Base-by-base conservation (phyloP, 2,888 invertebrate genomes). In the Stenolophus ochropezus region DNA sequence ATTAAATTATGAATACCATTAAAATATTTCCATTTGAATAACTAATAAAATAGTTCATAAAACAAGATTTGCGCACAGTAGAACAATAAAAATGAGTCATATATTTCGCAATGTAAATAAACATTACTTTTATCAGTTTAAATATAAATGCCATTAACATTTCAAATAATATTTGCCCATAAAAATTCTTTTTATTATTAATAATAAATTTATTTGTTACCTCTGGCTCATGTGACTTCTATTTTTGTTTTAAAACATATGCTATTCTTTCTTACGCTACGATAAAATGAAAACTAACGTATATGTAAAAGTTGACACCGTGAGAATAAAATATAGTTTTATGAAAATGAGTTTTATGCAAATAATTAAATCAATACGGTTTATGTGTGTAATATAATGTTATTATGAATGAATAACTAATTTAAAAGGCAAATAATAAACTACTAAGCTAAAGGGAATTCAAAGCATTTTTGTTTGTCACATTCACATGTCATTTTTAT, bases 1-100 rank as follows among this genome's bases (percentile, higher is more conserved):
- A n/a, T n/a, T n/a, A n/a, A n/a, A 53, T 53, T 53, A 18, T 18
- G 20, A 53, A 18, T 53, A 53, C 8, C 20, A 14, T 53, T 53
- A 53, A n/a, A 53, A 53, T n/a, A 20, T 53, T 53, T 53, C n/a
- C n/a, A 53, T 53, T 53, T 53, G 8, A 18, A 53, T 53, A 42
- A 42, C 53, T 5, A 53, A 18, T 53, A 18, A 53, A 18, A 18
- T 53, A 53, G 18, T 53, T 53, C 53, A 53, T 53, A 53, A 53
- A 53, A 53, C 53, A 14, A 20, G 18, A 53, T 42, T 42, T 42
- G 33, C 33, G 11, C 33, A 42, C 33, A 42, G 33, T 42, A 8
- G 8, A 42, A 42, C 33, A 42, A 42, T 42, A 42, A 42, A 42
- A 42, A 4, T 42, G 33, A 42, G 8, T 42, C 33, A 42, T 42